A percentile compares a stretch with the other conserved stretches of the same genome.
phyloP scores from a whole-genome alignment of 1,140 invertebrate species.

The Calephelis nemesis region DNA sequence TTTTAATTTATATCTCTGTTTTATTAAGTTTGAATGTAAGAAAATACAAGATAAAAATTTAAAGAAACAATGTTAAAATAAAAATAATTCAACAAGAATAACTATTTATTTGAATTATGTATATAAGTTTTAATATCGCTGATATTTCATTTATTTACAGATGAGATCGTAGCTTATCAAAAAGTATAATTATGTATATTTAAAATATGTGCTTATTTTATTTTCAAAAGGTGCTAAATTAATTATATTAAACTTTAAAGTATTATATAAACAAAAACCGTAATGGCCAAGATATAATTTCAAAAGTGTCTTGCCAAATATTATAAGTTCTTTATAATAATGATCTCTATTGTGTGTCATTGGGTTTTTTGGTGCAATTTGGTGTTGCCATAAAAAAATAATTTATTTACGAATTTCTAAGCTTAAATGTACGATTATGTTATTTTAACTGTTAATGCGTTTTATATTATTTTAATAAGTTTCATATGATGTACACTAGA shows the following conservation, averaged over 20 bases:
- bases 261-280: slow-evolving; percentile 7
- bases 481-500: background rate
- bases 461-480: slow-evolving; percentile 1
- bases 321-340: slow-evolving; percentile 20
- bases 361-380: slow-evolving; percentile 27
- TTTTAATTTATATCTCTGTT: too few relatives aligned
- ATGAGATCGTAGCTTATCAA: background rate
- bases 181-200: slow-evolving; percentile 6
- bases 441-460: slow-evolving; percentile 4
- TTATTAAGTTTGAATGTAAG: too few relatives aligned
- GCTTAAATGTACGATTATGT: background rate
- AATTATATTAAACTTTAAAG: slow-evolving; percentile 11
- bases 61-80: too few relatives aligned
- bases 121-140: too few relatives aligned
- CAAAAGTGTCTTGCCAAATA: slow-evolving; percentile 10
- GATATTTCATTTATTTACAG: too few relatives aligned
- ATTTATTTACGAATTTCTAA: slow-evolving; percentile 17
- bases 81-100: too few relatives aligned
- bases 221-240: slow-evolving; percentile 13
- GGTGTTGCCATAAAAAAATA: slow-evolving; percentile 26
- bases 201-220: slow-evolving; percentile 4
- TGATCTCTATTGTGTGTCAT: slow-evolving; percentile 28
- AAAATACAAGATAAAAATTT: too few relatives aligned
- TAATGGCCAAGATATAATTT: slow-evolving; percentile 7
- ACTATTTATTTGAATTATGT: too few relatives aligned